Evolutionary conservation across 2,113 vertebrate genomes (phyloP), one percentile per base, ranked within the genome.

Genomic region (Bufo gargarizans): DNA sequence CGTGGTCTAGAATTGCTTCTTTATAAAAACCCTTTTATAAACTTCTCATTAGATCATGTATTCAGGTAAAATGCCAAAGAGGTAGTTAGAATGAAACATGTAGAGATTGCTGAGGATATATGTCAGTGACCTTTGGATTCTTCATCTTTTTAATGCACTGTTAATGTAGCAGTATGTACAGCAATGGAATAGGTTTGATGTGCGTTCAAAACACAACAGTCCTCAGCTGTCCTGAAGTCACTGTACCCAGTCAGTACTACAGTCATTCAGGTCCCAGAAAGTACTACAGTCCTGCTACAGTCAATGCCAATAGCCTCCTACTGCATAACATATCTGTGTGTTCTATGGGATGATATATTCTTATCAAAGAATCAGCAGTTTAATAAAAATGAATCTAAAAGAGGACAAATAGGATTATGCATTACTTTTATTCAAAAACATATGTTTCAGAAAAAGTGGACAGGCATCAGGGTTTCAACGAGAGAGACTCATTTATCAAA

Each of bases 21-120:
- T 88, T 78, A 84, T 88, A 59, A 74, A 33, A 78, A 84, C 20
- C 47, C n/a, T 88, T 88, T 84, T 77, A 84, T 88, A 88, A 84
- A 88, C 82, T 88, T 69, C 87, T 69, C 72, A 69, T 84, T 88
- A 84, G 71, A 88, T 78, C 71, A 84, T 67, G 84, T 56, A 81
- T 78, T 83, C 82, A 84, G 69, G 81, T 77, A 88, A 88, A 88
- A 88, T 84, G 87, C 71, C 87, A 88, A 84, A 69, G 47, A 19
- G 17, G 71, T 84, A 77, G 74, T 77, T 88, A 67, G 45, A 65
- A 77, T 83, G 55, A 83, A 77, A 76, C 56, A 83, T 77, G 80
- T 63, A 20, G 72, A 69, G 59, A 88, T 55, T 67, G 69, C 63
- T 43, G 22, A 69, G 59, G 9, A 77, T 84, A 88, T 69, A 53